These are phyloP conservation scores for Limonius californicus DNA, from an alignment of 1,140 invertebrate genomes.

Conservation along the genomic window DNA sequence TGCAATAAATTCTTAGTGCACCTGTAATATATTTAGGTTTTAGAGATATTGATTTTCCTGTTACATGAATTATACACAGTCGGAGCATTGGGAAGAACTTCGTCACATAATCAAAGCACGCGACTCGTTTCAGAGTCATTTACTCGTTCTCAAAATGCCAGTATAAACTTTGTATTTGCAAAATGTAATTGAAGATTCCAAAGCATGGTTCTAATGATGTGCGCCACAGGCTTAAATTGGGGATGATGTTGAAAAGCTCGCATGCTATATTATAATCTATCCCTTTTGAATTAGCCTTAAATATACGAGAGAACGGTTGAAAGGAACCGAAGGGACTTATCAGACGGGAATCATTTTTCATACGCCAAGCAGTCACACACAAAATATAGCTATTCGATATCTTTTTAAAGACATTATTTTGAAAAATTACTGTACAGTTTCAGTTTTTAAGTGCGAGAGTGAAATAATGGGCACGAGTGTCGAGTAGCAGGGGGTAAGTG, in stretches of 20 bases:
- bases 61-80: too few relatives aligned
- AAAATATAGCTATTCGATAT: slow-evolving; percentile 7
- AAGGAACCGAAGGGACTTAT: background rate
- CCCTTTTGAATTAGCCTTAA: slow-evolving; percentile 1
- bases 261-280: background rate
- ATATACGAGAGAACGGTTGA: background rate
- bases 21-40: too few relatives aligned
- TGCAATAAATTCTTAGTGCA: too few relatives aligned
- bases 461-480: slow-evolving; percentile 7
- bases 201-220: background rate
- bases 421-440: slow-evolving; percentile 2
- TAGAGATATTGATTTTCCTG: too few relatives aligned
- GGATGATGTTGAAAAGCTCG: background rate
- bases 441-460: slow-evolving; percentile 1
- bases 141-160: too few relatives aligned
- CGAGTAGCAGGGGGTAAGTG: background rate
- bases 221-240: background rate
- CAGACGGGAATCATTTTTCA: slow-evolving; percentile 5
- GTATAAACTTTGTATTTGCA: too few relatives aligned
- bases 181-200: background rate
- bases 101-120: too few relatives aligned
- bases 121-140: too few relatives aligned
- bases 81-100: too few relatives aligned
- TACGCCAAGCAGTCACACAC: background rate
- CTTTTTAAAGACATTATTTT: slow-evolving; percentile 11